Evolutionary conservation across 1,140 invertebrate species (phyloP).

Genomic region (Papilio aristodemus): DNA sequence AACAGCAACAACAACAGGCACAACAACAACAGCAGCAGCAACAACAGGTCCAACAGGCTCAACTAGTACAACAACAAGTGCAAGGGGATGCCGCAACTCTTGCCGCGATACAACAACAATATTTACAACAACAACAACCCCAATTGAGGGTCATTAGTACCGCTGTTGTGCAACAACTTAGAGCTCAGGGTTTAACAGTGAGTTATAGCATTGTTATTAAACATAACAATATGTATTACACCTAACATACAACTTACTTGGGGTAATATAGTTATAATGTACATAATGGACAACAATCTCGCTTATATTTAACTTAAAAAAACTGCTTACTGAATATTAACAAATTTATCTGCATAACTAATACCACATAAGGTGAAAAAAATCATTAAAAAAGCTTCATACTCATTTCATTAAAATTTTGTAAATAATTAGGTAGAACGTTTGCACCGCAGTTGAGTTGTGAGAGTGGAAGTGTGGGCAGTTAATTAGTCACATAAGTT

Average conservation of each 20-base stretch:
- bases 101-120: conserved; percentile 74
- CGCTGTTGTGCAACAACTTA: conserved; percentile 77
- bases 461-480: too few relatives aligned
- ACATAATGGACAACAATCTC: neutral
- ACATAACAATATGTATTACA: conserved; percentile 13
- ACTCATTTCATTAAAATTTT: neutral
- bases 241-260: conserved; percentile 18
- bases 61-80: conserved; percentile 58
- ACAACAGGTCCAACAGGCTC: conserved; percentile 50
- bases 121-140: conserved; percentile 80
- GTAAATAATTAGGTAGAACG: neutral
- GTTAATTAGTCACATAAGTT: too few relatives aligned
- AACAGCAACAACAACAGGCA: conserved; percentile 74
- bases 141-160: conserved; percentile 77
- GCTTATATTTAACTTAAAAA: neutral
- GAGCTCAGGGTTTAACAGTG: conserved; percentile 75
- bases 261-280: neutral
- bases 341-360: neutral
- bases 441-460: too few relatives aligned
- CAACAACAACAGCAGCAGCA: conserved; percentile 69
- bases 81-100: conserved; percentile 67
- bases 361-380: neutral
- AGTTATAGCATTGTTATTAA: conserved; percentile 44
- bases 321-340: neutral
- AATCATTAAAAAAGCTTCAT: neutral